Percentiles rank a stretch among this genome's conserved stretches.
Conservation (phyloP, 92 coral and sea anemone species). For the Bergia puertoricense region DNA sequence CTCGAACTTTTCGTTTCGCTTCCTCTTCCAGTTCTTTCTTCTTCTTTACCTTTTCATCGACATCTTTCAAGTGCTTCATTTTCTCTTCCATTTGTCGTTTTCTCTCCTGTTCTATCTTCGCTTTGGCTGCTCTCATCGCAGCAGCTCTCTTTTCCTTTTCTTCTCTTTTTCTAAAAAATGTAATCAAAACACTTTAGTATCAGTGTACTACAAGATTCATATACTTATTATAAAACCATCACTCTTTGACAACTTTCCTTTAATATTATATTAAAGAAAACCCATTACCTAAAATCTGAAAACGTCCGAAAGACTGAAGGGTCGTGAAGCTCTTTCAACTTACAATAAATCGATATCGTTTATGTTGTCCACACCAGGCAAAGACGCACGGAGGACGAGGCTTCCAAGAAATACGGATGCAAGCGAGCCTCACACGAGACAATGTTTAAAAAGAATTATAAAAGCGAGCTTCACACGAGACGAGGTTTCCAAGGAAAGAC, state of each 20-base stretch:
- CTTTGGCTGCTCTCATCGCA: slow-evolving; percentile 81
- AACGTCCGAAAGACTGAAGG: too few species aligned
- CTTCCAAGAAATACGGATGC: too few species aligned
- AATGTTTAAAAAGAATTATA: too few species aligned
- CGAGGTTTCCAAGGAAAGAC: too few species aligned
- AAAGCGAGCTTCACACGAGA: too few species aligned
- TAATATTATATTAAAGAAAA: not conserved
- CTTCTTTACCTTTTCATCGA: slow-evolving; percentile 81
- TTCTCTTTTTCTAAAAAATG: slow-evolving; percentile 72
- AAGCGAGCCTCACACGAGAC: too few species aligned
- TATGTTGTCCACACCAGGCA: too few species aligned
- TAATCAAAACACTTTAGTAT: not conserved
- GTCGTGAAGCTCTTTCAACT: too few species aligned
- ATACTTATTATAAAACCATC: too few species aligned
- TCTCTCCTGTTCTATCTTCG: slow-evolving; percentile 69
- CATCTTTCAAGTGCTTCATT: slow-evolving; percentile 56
- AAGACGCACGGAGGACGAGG: too few species aligned
- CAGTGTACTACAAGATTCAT: not conserved
- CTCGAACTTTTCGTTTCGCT: slow-evolving; percentile 74
- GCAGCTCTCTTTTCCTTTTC: slow-evolving; percentile 88
- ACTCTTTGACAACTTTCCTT: not conserved
- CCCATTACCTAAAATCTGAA: not conserved
- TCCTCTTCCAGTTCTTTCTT: slow-evolving; percentile 86
- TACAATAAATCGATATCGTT: too few species aligned
- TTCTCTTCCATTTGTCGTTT: slow-evolving; percentile 81